phyloP scores from a whole-genome alignment of 2,113 vertebrate genomes.

The Mastomys natalensis region DNA sequence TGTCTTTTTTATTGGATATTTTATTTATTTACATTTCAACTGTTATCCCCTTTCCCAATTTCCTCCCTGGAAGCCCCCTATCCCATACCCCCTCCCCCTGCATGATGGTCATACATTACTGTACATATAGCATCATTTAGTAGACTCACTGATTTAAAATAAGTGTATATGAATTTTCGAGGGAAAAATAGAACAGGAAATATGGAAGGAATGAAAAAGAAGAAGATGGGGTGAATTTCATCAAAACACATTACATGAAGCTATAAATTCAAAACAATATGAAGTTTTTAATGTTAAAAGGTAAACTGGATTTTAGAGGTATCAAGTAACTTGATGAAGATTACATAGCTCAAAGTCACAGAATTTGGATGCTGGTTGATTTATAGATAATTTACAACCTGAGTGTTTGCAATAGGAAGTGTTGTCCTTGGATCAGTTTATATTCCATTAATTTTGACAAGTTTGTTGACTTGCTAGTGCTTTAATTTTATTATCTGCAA shows the following conservation, averaged over 20 bases:
- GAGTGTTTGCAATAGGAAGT: neutral
- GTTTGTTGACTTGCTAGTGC: neutral
- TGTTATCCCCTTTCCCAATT: too few species aligned
- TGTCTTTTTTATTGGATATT: too few species aligned
- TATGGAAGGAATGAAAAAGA: too few species aligned
- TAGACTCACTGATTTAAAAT: neutral
- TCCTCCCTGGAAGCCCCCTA: too few species aligned
- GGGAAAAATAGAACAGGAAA: neutral
- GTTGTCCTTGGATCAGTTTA: neutral
- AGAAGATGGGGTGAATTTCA: neutral
- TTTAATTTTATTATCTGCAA: neutral
- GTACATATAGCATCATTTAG: neutral
- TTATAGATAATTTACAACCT: neutral
- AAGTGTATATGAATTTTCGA: neutral
- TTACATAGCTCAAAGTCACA: neutral
- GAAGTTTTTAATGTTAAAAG: neutral
- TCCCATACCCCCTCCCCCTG: too few species aligned
- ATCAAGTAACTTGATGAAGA: neutral
- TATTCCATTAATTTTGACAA: neutral
- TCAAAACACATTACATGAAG: neutral
- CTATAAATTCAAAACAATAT: neutral
- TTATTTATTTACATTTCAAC: too few species aligned
- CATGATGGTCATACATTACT: too few species aligned
- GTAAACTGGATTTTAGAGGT: neutral
- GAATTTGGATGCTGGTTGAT: neutral